Conservation (phyloP, 2,797 vertebrate genomes). For the Coregonus sp. region DNA sequence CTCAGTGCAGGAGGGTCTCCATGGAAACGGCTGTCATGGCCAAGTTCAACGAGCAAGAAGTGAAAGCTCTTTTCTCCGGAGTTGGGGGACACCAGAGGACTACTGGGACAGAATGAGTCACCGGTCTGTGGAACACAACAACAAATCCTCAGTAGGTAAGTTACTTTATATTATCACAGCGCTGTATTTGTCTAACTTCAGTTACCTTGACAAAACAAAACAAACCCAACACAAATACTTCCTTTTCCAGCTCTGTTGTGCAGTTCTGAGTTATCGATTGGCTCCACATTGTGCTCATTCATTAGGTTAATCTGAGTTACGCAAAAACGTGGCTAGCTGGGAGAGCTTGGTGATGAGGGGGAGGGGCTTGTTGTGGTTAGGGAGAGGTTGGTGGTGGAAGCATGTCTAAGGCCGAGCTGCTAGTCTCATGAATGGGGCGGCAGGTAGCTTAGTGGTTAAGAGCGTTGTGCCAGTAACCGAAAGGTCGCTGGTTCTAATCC, state of each 20-base stretch:
- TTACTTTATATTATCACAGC: conserved; percentile 6
- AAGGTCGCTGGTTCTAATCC: no score
- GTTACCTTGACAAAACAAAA: neutral
- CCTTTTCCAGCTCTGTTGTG: neutral
- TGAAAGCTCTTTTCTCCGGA: conserved; percentile 25
- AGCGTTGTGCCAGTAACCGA: no score
- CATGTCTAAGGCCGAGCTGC: conserved; percentile 60
- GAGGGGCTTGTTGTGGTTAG: neutral
- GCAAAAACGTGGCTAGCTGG: conserved; percentile 7
- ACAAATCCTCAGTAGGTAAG: conserved; percentile 16
- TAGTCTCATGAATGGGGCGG: conserved; percentile 52
- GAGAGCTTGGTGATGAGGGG: conserved; percentile 4
- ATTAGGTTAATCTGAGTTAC: conserved; percentile 7
- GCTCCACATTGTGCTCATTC: neutral
- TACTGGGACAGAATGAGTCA: conserved; percentile 16
- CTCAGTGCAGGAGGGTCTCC: conserved; percentile 50
- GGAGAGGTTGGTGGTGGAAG: conserved; percentile 50
- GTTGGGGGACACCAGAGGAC: conserved; percentile 15
- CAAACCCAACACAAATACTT: neutral
- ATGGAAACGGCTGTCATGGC: conserved; percentile 55
- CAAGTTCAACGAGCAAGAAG: conserved; percentile 29
- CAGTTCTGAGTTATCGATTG: conserved; percentile 5
- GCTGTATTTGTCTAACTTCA: neutral
- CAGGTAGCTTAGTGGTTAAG: no score
- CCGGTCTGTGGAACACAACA: conserved; percentile 2